A percentile compares a stretch with the other conserved stretches of the same genome.
These are phyloP conservation scores for Heptranchias perlo DNA, from an alignment of 2,113 vertebrate genomes.

Conservation along the genomic window DNA sequence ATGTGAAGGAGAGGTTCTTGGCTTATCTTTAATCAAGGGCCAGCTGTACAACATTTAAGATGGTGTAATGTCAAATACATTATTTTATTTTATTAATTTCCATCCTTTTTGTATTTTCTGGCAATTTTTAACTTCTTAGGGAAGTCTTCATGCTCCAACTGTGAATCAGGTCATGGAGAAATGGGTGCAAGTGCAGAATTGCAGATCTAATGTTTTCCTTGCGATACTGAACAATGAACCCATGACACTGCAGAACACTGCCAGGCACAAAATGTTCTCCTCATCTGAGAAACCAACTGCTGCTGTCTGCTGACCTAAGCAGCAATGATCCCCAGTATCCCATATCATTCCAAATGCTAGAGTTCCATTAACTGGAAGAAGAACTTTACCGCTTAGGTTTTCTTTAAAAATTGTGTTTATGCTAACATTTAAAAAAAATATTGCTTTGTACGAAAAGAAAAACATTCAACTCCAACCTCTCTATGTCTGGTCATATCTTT, in stretches of 20 bases:
- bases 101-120: not conserved
- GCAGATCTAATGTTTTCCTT: constrained; percentile 11
- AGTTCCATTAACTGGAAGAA: not conserved
- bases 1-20: not conserved
- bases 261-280: constrained; percentile 32
- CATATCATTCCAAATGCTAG: not conserved
- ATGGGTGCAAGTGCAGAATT: not conserved
- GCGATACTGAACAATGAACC: constrained; percentile 11
- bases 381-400: not conserved
- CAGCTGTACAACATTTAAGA: not conserved
- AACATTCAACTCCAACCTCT: not conserved
- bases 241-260: not conserved
- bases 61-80: not conserved
- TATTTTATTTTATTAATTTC: not conserved
- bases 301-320: constrained; percentile 11
- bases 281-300: not conserved
- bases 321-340: not conserved
- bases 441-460: not conserved
- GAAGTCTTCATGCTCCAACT: not conserved
- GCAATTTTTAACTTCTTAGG: not conserved
- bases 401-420: not conserved
- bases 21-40: not conserved
- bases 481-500: not conserved
- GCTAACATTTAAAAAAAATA: not conserved
- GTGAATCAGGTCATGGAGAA: not conserved